Conservation (phyloP, 2,888 invertebrate species). For the Sesamia inferens region DNA sequence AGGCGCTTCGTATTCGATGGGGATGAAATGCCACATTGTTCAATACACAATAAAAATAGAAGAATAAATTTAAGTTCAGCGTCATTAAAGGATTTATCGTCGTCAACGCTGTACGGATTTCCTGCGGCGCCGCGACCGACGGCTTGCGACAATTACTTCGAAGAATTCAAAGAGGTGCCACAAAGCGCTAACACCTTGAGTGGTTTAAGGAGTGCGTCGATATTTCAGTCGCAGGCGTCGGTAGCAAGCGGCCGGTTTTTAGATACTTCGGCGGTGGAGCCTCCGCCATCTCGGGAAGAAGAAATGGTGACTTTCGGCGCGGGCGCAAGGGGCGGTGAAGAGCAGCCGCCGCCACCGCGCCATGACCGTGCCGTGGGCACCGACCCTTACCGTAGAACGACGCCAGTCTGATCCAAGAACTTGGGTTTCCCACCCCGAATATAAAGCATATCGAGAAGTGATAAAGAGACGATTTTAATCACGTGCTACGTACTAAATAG, state of each 20-base stretch:
- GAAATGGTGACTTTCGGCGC: conserved; percentile 93
- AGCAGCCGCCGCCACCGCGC: conserved; percentile 75
- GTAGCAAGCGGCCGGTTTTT: conserved; percentile 93
- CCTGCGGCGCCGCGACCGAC: conserved; percentile 91
- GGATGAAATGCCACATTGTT: conserved; percentile 89
- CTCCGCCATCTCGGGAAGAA: conserved; percentile 91
- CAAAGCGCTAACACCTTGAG: conserved; percentile 88
- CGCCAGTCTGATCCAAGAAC: conserved; percentile 88
- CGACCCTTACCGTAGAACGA: conserved; percentile 90
- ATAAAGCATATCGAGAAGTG: conserved; percentile 89
- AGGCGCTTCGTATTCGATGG: conserved; percentile 92
- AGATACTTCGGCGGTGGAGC: conserved; percentile 91
- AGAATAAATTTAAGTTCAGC: conserved; percentile 88
- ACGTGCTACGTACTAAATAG: conserved; percentile 76
- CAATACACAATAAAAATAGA: conserved; percentile 89
- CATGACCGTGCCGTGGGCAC: conserved; percentile 87
- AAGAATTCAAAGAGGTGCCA: conserved; percentile 88
- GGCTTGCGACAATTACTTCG: conserved; percentile 91
- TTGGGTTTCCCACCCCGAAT: conserved; percentile 73
- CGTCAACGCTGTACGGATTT: conserved; percentile 91
- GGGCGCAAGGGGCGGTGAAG: conserved; percentile 84
- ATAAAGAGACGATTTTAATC: conserved; percentile 82
- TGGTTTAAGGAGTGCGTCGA: conserved; percentile 86
- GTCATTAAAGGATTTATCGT: conserved; percentile 90
- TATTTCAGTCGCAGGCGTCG: conserved; percentile 89